Base-by-base conservation (phyloP, 1,140 invertebrate species). In the Pararge aegeria region DNA sequence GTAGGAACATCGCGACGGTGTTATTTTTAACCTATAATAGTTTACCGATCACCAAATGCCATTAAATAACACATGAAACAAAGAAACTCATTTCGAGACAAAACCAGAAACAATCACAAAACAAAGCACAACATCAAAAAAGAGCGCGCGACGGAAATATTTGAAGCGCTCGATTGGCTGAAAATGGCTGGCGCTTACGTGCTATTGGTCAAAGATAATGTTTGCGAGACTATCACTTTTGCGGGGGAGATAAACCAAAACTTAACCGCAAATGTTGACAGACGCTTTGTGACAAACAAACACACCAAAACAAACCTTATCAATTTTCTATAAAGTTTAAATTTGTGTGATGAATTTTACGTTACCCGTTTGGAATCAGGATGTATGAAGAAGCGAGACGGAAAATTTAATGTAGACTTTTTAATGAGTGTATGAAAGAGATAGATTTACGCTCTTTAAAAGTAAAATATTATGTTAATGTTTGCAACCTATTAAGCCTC, bases 141-240 rank as follows among this genome's bases (percentile, higher is more conserved):
- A 68, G 76, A 78, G 61, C 68, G 70, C 71, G 71, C 79, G 73
- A 77, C 66, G 64, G 57, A 74, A 81, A 73, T 34, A 71, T 73
- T 78, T 73, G 66, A 54, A 70, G 58, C 64, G 57, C 70, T 79
- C 68, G 69, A 87, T 88, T 88, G 85, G 85, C 74, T 81, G 78
- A 73, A 85, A 88, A 86, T 75, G 75, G 72, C 65, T 64, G 52
- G 69, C 66, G 74, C 75, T 78, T 69, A 78, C 74, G 69, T 83
- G 64, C 85, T 80, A 88, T 88, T 88, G 85, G 85, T 80, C 83
- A 88, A 85, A 88, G 77, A 88, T 85, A 87, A 88, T 84, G 73
- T 83, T 85, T 80, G 80, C 79, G 74, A 64, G 80, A 77, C 74
- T 83, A 85, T 80, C 79, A 75, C 74, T 80, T 81, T 73, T 81